Evolutionary conservation across 2,113 vertebrate species (phyloP).

Genomic region (Oxygymnocypris stewartii): DNA sequence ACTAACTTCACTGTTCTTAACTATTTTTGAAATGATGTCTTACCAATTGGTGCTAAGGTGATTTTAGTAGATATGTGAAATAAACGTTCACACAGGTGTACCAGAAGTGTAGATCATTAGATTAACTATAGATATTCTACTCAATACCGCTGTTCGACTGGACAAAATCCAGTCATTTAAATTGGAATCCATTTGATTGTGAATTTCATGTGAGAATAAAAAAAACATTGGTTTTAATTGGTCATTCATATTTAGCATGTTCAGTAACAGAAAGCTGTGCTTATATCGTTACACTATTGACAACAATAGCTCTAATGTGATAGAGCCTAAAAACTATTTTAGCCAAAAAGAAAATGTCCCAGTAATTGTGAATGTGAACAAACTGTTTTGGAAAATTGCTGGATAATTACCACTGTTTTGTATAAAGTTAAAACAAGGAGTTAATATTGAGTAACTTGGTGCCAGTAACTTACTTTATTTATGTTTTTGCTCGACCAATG

Average conservation of each 20-base stretch:
- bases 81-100: background rate
- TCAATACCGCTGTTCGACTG: background rate
- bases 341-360: too few relatives aligned
- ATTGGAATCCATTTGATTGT: background rate
- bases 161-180: background rate
- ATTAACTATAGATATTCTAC: background rate
- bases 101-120: background rate
- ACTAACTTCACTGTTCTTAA: background rate
- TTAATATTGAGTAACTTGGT: too few relatives aligned
- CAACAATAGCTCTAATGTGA: too few relatives aligned
- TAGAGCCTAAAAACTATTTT: too few relatives aligned
- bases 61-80: background rate
- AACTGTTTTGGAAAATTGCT: too few relatives aligned
- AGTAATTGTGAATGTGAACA: too few relatives aligned
- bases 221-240: background rate
- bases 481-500: too few relatives aligned
- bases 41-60: background rate
- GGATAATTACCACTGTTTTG: too few relatives aligned
- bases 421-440: too few relatives aligned
- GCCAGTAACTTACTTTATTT: too few relatives aligned
- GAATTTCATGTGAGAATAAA: background rate
- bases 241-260: background rate
- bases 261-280: background rate
- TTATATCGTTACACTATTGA: too few relatives aligned
- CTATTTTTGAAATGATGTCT: background rate